These are phyloP conservation scores for Lanistes nyassanus DNA, from an alignment of 1,140 invertebrate species.

Conservation along the genomic window DNA sequence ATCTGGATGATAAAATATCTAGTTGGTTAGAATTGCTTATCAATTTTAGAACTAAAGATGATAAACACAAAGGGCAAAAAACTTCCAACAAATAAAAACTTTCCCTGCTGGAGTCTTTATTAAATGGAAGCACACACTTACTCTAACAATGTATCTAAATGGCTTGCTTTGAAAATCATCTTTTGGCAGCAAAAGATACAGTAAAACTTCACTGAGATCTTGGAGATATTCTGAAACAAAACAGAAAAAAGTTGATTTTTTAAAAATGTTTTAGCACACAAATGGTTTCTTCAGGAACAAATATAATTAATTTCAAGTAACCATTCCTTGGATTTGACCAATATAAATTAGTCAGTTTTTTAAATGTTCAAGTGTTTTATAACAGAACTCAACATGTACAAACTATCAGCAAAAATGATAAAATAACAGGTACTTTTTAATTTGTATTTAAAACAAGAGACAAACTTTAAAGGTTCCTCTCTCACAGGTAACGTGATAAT, in stretches of 20 bases:
- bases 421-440: too few species aligned
- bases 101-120: conserved; percentile 14
- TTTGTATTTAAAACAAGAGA: too few species aligned
- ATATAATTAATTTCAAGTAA: neutral
- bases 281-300: neutral
- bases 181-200: conserved; percentile 85
- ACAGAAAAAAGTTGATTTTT: conserved; percentile 3
- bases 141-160: conserved; percentile 75
- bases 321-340: neutral
- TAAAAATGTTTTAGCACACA: neutral
- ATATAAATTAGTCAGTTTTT: too few species aligned
- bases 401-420: too few species aligned
- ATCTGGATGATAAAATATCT: too few species aligned
- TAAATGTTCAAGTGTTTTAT: too few species aligned
- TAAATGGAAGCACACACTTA: conserved; percentile 49
- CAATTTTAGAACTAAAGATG: too few species aligned
- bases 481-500: too few species aligned
- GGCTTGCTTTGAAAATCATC: conserved; percentile 88
- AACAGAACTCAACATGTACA: too few species aligned
- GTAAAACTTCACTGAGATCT: conserved; percentile 84
- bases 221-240: conserved; percentile 80
- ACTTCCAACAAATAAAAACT: neutral
- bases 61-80: neutral
- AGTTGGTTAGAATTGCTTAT: too few species aligned
- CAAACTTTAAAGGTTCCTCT: too few species aligned